Conservation (phyloP, 2,797 vertebrate genomes). For the Rhabdomys pumilio region DNA sequence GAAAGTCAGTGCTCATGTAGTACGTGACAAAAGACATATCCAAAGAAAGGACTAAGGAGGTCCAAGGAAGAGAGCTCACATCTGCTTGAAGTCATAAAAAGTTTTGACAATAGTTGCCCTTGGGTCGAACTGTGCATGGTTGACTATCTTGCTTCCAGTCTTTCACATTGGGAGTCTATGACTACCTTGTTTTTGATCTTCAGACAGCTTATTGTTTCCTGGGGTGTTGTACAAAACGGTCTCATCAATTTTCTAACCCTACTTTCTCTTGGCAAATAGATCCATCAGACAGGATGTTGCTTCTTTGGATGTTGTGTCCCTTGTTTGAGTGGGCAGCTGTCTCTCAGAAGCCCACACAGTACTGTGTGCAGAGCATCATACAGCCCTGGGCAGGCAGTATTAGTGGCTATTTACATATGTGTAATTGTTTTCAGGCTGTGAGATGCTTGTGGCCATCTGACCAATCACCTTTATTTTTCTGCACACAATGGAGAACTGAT, state of each 20-base stretch:
- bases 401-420: too few species aligned
- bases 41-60: neutral
- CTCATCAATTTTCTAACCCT: neutral
- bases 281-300: neutral
- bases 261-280: neutral
- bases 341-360: neutral
- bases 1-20: neutral
- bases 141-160: neutral
- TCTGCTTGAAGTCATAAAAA: neutral
- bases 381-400: rapidly evolving
- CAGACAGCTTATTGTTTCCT: neutral
- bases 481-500: neutral
- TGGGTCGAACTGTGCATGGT: neutral
- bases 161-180: rapidly evolving
- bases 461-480: neutral
- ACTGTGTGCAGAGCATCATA: rapidly evolving
- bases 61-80: neutral
- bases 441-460: neutral
- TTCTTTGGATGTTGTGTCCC: neutral
- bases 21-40: neutral
- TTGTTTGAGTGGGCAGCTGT: neutral
- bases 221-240: neutral
- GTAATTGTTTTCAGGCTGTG: neutral
- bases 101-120: neutral
- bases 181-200: neutral